Conservation (phyloP, 2,888 invertebrate genomes). For the Diadegma fenestrale region DNA sequence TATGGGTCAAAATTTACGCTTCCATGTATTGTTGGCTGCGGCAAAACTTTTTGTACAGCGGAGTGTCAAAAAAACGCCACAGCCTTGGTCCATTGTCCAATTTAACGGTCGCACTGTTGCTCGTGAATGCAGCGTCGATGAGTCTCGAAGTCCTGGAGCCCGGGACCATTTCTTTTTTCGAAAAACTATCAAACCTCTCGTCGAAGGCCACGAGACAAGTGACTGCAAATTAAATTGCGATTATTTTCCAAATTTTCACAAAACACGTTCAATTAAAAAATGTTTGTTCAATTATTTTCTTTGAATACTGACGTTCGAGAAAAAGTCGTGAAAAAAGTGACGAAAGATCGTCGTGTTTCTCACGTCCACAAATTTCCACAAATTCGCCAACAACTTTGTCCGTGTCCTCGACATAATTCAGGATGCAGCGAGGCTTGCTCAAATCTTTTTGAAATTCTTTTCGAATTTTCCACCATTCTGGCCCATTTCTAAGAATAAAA, state of each 20-base stretch:
- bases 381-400: constrained; percentile 90
- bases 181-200: constrained; percentile 89
- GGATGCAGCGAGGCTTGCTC: constrained; percentile 90
- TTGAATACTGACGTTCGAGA: constrained; percentile 89
- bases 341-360: constrained; percentile 87
- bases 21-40: constrained; percentile 91
- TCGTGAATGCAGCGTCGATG: constrained; percentile 90
- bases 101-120: constrained; percentile 90
- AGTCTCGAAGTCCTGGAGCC: constrained; percentile 89
- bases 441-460: constrained; percentile 93
- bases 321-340: constrained; percentile 90
- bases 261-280: constrained; percentile 86
- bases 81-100: constrained; percentile 90
- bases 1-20: constrained; percentile 83
- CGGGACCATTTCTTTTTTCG: constrained; percentile 86
- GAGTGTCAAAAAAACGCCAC: constrained; percentile 91
- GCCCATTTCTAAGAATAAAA: constrained; percentile 89
- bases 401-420: constrained; percentile 88
- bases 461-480: constrained; percentile 92
- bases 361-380: constrained; percentile 85
- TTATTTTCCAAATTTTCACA: constrained; percentile 88
- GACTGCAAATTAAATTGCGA: constrained; percentile 86
- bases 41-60: constrained; percentile 89
- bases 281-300: neutral
- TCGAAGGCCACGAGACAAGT: constrained; percentile 91